Evolutionary conservation across 1,140 invertebrate genomes (phyloP), one percentile per base, ranked within the genome.

Genomic region (Eupeodes corollae): DNA sequence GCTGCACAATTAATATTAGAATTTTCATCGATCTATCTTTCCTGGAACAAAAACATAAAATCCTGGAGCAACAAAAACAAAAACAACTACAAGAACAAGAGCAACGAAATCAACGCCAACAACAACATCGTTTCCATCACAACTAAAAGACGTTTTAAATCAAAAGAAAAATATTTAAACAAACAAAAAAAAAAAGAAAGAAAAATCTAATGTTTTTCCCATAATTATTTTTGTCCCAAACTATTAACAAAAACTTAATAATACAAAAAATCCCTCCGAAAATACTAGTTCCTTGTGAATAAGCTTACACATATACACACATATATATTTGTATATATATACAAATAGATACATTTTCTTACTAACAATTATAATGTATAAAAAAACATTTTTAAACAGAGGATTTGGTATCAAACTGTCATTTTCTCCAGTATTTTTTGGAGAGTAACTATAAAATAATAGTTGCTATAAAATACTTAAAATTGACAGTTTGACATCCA

Each of bases 11-110:
- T 66, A 66, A 66, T 66, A 67, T 74, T 75, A 80, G 78, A 75
- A 78, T 79, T 77, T 79, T 80, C 74, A 79, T 79, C 74, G 78
- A 80, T 75, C 73, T 79, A 55, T 84, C 82, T 75, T 84, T 84
- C 77, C 75, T 85, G 72, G 81, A 83, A 82, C 77, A 82, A 75
- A 84, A 83, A 82, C 76, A 75, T 64, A 72, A 76, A 74, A 77
- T 78, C 56, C 70, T 78, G 67, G 71, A 70, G 64, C 67, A 68
- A 58, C 72, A 71, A 66, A 68, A 68, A 61, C 58, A 70, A 58
- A 61, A 68, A 69, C 61, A 57, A 57, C 60, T 56, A 49, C 58
- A 56, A 56, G 54, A 68, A 50, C 64, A 68, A 57, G 56, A 49
- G 40, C 42, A 67, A 54, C 60, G 54, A 37, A 54, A 61, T 55